A percentile compares a stretch with the other conserved stretches of the same genome.
phyloP scores from a whole-genome alignment of 2,888 invertebrate species.

The Drosophila falleni region DNA sequence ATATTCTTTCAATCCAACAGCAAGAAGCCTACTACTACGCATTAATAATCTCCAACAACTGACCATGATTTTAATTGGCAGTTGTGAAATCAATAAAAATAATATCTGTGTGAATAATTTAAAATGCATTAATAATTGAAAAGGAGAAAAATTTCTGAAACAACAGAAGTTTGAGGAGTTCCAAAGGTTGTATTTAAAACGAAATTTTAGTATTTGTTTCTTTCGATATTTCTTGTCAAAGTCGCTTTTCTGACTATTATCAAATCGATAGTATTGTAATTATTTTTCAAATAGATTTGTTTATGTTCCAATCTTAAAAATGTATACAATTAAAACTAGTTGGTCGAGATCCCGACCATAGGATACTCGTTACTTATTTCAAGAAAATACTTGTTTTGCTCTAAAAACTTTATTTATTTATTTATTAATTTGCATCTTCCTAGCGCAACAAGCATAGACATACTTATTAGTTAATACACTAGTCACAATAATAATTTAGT shows the following conservation, averaged over 20 bases:
- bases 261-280: background rate
- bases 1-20: background rate
- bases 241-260: background rate
- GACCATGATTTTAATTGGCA: no score
- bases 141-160: background rate
- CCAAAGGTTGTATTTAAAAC: background rate
- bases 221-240: background rate
- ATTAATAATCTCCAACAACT: no score
- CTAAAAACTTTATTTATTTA: no score
- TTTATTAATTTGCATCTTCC: no score
- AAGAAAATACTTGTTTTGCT: no score
- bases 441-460: no score
- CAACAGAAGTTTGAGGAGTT: background rate
- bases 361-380: no score
- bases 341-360: no score
- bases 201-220: background rate
- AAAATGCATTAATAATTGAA: constrained; percentile 17
- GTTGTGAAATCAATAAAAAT: constrained; percentile 33
- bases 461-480: no score
- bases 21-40: no score
- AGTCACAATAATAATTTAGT: no score
- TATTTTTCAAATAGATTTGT: background rate
- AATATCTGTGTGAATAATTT: constrained; percentile 28
- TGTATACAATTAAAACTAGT: no score
- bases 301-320: background rate